Evolutionary conservation across 2,888 invertebrate species (phyloP).

Genomic region (Nomada flava): DNA sequence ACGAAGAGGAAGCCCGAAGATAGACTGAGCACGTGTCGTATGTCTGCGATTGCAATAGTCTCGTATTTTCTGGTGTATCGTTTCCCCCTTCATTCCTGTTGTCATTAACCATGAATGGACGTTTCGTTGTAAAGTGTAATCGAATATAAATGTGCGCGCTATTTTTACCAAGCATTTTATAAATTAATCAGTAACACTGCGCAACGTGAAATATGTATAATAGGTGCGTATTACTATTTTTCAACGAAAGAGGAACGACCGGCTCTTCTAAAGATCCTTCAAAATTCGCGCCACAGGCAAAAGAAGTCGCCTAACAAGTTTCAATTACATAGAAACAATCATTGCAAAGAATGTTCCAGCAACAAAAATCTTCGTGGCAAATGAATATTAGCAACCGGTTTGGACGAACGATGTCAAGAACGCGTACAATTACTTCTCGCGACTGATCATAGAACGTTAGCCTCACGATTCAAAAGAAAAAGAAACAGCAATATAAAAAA

Average conservation of each 20-base stretch:
- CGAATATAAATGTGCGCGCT: no score
- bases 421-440: constrained; percentile 20
- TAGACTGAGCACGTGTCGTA: constrained; percentile 64
- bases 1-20: constrained; percentile 76
- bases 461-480: neutral
- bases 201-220: no score
- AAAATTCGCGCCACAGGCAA: neutral
- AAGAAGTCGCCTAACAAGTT: neutral
- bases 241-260: no score
- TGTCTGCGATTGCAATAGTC: constrained; percentile 55
- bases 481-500: neutral
- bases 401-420: constrained; percentile 38
- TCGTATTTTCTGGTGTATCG: constrained; percentile 42
- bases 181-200: no score
- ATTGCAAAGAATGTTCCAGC: constrained; percentile 16
- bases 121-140: neutral
- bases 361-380: constrained; percentile 16
- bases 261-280: neutral
- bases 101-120: neutral
- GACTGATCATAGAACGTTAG: constrained; percentile 31
- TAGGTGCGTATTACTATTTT: no score
- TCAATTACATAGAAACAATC: constrained; percentile 22
- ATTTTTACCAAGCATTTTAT: no score
- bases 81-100: constrained; percentile 4
- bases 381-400: constrained; percentile 43